These are phyloP conservation scores for Ciconia maguari DNA, from an alignment of 2,113 vertebrate species.

Conservation along the genomic window DNA sequence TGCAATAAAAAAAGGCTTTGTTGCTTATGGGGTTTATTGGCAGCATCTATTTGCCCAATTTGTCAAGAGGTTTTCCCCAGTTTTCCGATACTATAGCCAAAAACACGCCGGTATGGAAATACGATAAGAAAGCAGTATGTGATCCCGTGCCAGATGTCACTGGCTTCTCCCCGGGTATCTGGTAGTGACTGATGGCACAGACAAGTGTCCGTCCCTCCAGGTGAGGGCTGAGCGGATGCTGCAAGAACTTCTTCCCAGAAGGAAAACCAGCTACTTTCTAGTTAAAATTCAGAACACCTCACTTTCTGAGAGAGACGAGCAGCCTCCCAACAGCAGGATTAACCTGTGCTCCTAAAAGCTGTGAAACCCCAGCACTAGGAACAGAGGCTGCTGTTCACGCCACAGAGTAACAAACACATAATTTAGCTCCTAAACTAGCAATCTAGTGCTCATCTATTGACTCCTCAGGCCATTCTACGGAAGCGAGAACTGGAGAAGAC, in stretches of 20 bases:
- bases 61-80: not conserved
- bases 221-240: not conserved
- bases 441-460: not conserved
- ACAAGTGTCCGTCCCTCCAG: not conserved
- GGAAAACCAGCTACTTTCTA: not conserved
- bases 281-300: not conserved
- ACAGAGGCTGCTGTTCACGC: fast-evolving
- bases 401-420: not conserved
- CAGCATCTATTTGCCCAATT: not conserved
- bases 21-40: not conserved
- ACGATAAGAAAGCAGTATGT: not conserved
- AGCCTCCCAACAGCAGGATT: not conserved
- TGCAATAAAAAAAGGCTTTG: conserved; percentile 32
- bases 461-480: not conserved
- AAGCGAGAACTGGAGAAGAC: not conserved
- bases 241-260: not conserved
- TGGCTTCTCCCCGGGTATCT: not conserved
- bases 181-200: not conserved
- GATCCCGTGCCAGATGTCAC: not conserved
- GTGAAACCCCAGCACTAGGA: not conserved
- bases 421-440: not conserved
- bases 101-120: not conserved
- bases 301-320: not conserved
- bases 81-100: not conserved
- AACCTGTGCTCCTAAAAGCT: not conserved